Evolutionary conservation across 2,113 vertebrate genomes (phyloP).

Genomic region (Hyla sarda): DNA sequence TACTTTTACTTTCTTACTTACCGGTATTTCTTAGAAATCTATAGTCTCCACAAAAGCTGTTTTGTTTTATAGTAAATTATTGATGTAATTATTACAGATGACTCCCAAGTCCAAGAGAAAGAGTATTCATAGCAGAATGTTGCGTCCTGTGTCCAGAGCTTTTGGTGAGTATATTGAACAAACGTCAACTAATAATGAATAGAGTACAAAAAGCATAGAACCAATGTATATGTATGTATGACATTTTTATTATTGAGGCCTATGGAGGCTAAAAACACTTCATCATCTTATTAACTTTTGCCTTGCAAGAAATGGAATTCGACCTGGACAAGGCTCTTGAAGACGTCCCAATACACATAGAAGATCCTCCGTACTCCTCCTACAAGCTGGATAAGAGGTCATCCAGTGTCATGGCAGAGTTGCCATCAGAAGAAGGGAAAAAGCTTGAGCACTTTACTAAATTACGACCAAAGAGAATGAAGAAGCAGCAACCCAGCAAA

Average conservation of each 20-base stretch:
- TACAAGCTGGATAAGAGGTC: conserved; percentile 78
- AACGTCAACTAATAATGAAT: background rate
- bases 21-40: background rate
- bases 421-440: conserved; percentile 92
- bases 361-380: conserved; percentile 76
- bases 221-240: no score
- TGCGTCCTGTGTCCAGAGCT: conserved; percentile 93
- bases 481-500: conserved; percentile 89
- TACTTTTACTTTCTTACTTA: background rate
- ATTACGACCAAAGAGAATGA: conserved; percentile 89
- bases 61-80: background rate
- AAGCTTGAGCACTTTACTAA: conserved; percentile 98
- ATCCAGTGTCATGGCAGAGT: conserved; percentile 81
- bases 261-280: background rate
- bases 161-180: conserved; percentile 81
- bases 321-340: conserved; percentile 95
- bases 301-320: conserved; percentile 92
- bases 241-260: no score
- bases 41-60: background rate
- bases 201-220: background rate
- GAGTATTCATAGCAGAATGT: conserved; percentile 97
- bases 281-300: conserved; percentile 36
- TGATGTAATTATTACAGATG: conserved; percentile 80
- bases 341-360: conserved; percentile 88
- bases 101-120: conserved; percentile 97